Evolutionary conservation across 2,797 vertebrate genomes (phyloP).

Genomic region (Nothura maculosa): DNA sequence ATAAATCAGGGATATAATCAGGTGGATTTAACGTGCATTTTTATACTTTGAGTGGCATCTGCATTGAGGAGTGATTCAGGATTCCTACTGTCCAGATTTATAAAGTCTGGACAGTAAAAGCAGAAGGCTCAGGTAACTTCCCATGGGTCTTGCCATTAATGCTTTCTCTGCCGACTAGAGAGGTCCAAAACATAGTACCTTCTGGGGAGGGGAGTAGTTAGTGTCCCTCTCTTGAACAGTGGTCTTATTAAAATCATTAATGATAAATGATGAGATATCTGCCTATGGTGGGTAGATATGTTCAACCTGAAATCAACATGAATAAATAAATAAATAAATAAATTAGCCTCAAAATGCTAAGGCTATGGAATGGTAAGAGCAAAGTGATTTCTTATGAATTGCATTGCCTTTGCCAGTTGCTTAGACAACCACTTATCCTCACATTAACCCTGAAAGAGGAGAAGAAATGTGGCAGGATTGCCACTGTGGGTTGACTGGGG

Average conservation of each 20-base stretch:
- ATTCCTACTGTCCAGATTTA: background rate
- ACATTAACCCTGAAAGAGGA: background rate
- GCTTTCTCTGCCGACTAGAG: background rate
- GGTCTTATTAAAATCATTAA: background rate
- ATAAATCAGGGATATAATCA: background rate
- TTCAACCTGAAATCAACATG: background rate
- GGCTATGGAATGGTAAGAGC: background rate
- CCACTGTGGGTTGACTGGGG: background rate
- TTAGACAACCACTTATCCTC: background rate
- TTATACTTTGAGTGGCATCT: background rate
- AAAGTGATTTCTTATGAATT: background rate
- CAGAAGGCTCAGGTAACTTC: background rate
- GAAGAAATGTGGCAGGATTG: background rate
- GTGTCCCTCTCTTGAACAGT: background rate
- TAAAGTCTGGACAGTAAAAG: background rate
- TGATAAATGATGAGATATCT: background rate
- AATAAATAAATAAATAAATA: background rate
- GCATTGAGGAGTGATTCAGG: background rate
- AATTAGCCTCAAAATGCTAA: background rate
- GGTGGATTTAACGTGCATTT: background rate
- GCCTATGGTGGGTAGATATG: background rate
- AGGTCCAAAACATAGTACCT: background rate
- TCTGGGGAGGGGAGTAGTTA: background rate
- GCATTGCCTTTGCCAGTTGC: background rate
- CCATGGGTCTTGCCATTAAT: rapidly evolving